A percentile compares a stretch with the other conserved stretches of the same genome.
Conservation (phyloP, 2,888 invertebrate species). For the Ormyrus pomaceus region DNA sequence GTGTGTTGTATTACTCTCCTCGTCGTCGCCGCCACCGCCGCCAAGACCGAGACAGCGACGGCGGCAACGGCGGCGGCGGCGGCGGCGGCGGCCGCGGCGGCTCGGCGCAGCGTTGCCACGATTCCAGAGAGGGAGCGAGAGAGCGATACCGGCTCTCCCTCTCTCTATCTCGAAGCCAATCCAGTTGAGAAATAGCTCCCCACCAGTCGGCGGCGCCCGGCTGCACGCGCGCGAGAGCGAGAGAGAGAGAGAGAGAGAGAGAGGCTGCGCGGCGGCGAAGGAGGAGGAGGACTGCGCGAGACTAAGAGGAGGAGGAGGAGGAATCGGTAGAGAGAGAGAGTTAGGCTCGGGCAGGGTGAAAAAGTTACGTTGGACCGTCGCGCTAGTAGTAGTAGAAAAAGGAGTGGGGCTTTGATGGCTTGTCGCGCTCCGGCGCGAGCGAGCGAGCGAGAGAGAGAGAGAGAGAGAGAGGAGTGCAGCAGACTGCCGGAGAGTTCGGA, state of each 20-base stretch:
- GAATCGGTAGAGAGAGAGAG: conserved; percentile 48
- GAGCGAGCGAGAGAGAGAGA: conserved; percentile 11
- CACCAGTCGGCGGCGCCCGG: conserved; percentile 14
- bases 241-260: conserved; percentile 42
- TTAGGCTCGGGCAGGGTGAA: conserved; percentile 58
- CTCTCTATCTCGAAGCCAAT: conserved; percentile 56
- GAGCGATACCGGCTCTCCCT: conserved; percentile 38
- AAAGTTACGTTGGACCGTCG: conserved; percentile 64
- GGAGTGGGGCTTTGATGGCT: conserved; percentile 60
- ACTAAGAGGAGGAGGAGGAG: conserved; percentile 31
- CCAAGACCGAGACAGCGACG: conserved; percentile 71
- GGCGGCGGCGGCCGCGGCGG: conserved; percentile 50
- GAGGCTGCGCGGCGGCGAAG: conserved; percentile 40
- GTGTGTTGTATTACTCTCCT: conserved; percentile 55
- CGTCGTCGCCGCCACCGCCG: conserved; percentile 55
- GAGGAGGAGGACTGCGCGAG: conserved; percentile 33
- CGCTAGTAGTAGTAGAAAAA: conserved; percentile 22
- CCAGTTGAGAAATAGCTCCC: conserved; percentile 55
- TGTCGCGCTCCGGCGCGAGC: conserved; percentile 52
- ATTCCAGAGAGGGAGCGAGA: conserved; percentile 66
- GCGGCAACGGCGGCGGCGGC: conserved; percentile 61
- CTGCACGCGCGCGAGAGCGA: conserved; percentile 25
- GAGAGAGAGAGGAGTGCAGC: conserved; percentile 10
- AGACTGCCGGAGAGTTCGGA: conserved; percentile 7
- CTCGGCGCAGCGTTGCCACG: conserved; percentile 71